Evolutionary conservation across 2,797 vertebrate genomes (phyloP).

Genomic region (Trematomus bernacchii): DNA sequence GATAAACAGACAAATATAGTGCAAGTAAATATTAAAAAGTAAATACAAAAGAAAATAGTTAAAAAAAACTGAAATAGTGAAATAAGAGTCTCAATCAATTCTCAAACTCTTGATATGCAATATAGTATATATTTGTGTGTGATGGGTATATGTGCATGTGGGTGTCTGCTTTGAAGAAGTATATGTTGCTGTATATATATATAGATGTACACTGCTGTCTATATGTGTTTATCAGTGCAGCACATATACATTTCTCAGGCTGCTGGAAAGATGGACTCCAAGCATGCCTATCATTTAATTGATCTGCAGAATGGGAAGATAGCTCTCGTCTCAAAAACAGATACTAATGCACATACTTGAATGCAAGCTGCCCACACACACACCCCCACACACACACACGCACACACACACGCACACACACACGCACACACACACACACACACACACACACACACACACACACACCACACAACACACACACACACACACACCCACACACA

Average conservation of each 20-base stretch:
- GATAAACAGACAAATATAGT: too few relatives aligned
- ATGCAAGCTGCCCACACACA: conserved; percentile 18
- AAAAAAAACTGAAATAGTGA: too few relatives aligned
- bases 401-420: conserved; percentile 24
- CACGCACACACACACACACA: conserved; percentile 17
- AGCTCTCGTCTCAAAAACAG: conserved; percentile 27
- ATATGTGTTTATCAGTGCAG: conserved; percentile 32
- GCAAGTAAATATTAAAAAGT: too few relatives aligned
- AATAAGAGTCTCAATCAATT: too few relatives aligned
- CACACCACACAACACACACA: conserved; percentile 20
- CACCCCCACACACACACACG: not conserved
- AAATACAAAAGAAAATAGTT: too few relatives aligned
- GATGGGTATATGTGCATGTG: too few relatives aligned
- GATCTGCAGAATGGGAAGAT: conserved; percentile 62
- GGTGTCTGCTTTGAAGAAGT: too few relatives aligned
- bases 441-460: conserved; percentile 24
- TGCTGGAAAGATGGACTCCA: conserved; percentile 42
- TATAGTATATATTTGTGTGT: too few relatives aligned
- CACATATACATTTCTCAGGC: conserved; percentile 23
- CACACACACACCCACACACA: conserved; percentile 22
- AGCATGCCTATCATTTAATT: conserved; percentile 73
- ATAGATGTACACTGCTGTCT: conserved; percentile 5
- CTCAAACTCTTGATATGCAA: too few relatives aligned
- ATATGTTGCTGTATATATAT: too few relatives aligned
- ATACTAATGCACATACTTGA: conserved; percentile 16